phyloP scores from a whole-genome alignment of 1,140 invertebrate genomes.

The Hyphantria cunea region DNA sequence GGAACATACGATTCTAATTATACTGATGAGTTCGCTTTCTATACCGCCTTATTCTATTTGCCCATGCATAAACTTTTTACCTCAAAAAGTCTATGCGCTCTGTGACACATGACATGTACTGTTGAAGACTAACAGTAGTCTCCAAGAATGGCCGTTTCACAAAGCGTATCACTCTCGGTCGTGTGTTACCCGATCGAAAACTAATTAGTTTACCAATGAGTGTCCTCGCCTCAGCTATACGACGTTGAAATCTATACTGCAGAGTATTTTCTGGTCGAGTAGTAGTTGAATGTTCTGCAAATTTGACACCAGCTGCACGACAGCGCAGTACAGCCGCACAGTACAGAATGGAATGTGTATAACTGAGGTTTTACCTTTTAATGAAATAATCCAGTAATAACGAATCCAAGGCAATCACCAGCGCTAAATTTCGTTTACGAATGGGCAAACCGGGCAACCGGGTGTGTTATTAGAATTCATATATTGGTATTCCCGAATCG shows the following conservation, averaged over 20 bases:
- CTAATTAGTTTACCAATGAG: neutral
- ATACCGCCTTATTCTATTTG: neutral
- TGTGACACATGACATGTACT: neutral
- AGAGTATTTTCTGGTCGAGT: neutral
- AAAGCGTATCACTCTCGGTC: conserved; percentile 5
- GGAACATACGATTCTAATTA: too few species aligned
- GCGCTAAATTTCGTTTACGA: neutral
- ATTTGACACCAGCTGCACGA: neutral
- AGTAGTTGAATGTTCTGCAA: neutral
- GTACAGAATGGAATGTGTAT: neutral
- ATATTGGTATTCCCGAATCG: neutral
- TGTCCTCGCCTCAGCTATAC: neutral
- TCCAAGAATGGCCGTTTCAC: neutral
- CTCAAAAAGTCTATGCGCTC: conserved; percentile 11
- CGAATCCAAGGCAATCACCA: neutral
- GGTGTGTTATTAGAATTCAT: neutral
- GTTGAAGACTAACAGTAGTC: neutral
- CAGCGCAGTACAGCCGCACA: neutral
- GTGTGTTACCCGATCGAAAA: neutral
- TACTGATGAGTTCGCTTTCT: neutral
- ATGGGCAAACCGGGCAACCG: neutral
- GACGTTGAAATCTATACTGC: neutral
- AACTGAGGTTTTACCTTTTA: neutral
- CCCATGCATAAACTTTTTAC: conserved; percentile 2
- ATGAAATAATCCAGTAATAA: neutral